Conservation (phyloP, 2,797 vertebrate species). For the Silurus lanzhouensis region DNA sequence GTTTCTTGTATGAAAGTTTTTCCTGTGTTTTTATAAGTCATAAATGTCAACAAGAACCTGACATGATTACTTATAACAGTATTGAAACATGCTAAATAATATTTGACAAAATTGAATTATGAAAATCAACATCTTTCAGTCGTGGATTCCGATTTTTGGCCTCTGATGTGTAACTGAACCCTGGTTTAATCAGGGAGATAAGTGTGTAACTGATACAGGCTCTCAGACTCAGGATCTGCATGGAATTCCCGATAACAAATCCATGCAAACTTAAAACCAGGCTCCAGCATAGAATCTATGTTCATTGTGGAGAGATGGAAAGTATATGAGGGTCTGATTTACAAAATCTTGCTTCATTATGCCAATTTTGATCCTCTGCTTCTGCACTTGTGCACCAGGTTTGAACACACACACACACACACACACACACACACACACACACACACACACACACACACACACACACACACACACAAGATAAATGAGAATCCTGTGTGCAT, state of each 20-base stretch:
- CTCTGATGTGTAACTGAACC: background rate
- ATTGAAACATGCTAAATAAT: background rate
- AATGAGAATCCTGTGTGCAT: slow-evolving; percentile 16
- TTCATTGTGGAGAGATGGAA: background rate
- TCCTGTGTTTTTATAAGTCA: background rate
- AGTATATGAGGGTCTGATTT: background rate
- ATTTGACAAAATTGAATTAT: background rate
- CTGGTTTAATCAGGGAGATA: background rate
- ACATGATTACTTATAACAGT: background rate
- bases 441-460: slow-evolving; percentile 3
- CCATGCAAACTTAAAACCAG: slow-evolving; percentile 33
- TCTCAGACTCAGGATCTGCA: background rate
- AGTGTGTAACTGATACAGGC: slow-evolving; percentile 5
- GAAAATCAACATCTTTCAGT: background rate
- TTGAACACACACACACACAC: background rate
- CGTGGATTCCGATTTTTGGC: background rate
- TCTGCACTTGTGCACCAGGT: background rate
- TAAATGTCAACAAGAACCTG: background rate
- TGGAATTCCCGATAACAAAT: slow-evolving; percentile 27
- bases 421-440: background rate
- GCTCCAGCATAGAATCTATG: background rate
- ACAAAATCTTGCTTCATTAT: slow-evolving; percentile 43
- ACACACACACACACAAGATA: slow-evolving; percentile 5
- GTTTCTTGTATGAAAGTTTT: background rate
- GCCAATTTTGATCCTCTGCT: slow-evolving; percentile 35